Evolutionary conservation across 1,140 invertebrate species (phyloP).

Genomic region (Sarcophaga peregrina): DNA sequence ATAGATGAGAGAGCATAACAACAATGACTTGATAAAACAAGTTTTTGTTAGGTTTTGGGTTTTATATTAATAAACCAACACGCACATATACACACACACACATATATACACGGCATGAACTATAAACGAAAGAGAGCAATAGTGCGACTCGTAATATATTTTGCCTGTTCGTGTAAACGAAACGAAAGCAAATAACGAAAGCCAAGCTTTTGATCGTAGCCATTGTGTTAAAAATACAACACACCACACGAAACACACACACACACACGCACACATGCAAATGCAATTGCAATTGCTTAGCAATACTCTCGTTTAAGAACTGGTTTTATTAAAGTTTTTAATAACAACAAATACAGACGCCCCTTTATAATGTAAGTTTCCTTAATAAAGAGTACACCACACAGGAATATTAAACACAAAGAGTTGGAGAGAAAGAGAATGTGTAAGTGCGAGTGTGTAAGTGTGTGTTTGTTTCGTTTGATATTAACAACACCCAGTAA

Average conservation of each 20-base stretch:
- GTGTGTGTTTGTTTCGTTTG: constrained; percentile 17
- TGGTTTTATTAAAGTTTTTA: too few species aligned
- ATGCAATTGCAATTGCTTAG: too few species aligned
- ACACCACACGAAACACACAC: not conserved
- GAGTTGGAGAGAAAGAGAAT: not conserved
- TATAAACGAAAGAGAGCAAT: not conserved
- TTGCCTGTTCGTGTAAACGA: not conserved
- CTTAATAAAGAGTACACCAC: too few species aligned
- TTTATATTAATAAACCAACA: not conserved
- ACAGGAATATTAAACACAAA: too few species aligned
- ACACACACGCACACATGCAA: too few species aligned
- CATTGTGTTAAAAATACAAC: constrained; percentile 33
- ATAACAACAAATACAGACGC: too few species aligned
- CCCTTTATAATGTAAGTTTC: too few species aligned
- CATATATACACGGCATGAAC: too few species aligned
- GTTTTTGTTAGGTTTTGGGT: not conserved
- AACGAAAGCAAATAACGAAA: not conserved
- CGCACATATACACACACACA: not conserved
- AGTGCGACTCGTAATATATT: not conserved
- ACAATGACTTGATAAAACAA: not conserved
- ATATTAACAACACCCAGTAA: not conserved
- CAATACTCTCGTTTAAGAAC: too few species aligned
- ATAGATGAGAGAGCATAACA: not conserved
- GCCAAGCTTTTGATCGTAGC: constrained; percentile 46
- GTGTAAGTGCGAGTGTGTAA: not conserved